phyloP scores from a whole-genome alignment of 2,888 invertebrate genomes.

The Philonicus albiceps region DNA sequence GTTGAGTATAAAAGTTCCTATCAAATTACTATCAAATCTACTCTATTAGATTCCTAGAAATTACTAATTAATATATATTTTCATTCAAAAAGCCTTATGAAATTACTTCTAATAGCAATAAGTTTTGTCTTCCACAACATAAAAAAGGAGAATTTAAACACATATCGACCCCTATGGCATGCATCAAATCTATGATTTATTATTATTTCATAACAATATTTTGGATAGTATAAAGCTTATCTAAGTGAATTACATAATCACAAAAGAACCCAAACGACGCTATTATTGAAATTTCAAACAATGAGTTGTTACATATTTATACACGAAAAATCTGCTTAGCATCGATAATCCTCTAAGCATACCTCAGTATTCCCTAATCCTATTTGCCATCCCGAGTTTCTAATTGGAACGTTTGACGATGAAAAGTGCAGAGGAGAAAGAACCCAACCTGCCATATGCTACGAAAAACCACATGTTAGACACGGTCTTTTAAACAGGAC shows the following conservation, averaged over 20 bases:
- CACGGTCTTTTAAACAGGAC: slow-evolving; percentile 62
- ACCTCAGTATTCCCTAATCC: slow-evolving; percentile 45
- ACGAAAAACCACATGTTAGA: slow-evolving; percentile 64
- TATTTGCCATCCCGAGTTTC: slow-evolving; percentile 63
- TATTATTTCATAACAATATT: background rate
- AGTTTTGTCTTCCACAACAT: too few species aligned
- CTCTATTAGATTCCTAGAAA: too few species aligned
- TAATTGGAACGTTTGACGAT: slow-evolving; percentile 60
- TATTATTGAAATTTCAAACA: background rate
- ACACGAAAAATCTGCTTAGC: background rate
- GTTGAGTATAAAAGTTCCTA: background rate
- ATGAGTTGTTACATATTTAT: background rate
- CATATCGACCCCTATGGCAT: too few species aligned
- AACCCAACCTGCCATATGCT: slow-evolving; percentile 62
- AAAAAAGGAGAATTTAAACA: too few species aligned
- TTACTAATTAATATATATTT: too few species aligned
- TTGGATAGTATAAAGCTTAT: background rate
- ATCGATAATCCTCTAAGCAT: background rate
- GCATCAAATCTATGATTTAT: background rate
- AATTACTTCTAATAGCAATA: too few species aligned
- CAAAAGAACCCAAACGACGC: background rate
- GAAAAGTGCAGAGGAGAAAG: slow-evolving; percentile 48
- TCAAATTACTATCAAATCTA: too few species aligned
- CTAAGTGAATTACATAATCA: background rate
- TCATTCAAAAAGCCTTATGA: too few species aligned